A percentile compares a stretch with the other conserved stretches of the same genome.
Evolutionary conservation across 2,888 invertebrate species (phyloP).

Genomic region (Pimpla rufipes): DNA sequence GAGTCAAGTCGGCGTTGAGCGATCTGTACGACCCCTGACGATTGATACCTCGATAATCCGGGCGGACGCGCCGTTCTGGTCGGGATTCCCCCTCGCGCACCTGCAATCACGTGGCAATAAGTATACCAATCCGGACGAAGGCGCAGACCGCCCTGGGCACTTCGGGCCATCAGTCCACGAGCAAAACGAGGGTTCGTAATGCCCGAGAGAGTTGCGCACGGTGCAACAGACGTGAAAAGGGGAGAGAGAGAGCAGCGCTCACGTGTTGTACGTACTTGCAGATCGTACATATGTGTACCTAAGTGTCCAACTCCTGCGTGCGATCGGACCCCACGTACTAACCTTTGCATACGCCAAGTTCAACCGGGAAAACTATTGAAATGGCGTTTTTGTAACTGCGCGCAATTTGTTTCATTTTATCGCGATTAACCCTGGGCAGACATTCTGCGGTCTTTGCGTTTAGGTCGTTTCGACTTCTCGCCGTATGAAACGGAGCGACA

Average conservation of each 20-base stretch:
- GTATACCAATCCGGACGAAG: slow-evolving; percentile 24
- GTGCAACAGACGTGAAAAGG: slow-evolving; percentile 26
- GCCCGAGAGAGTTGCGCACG: slow-evolving; percentile 3
- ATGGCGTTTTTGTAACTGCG: neutral
- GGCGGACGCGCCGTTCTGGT: neutral
- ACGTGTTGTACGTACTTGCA: slow-evolving; percentile 14
- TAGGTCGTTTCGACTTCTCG: neutral
- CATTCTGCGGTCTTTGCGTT: neutral
- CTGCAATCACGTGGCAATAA: slow-evolving; percentile 46
- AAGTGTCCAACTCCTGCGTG: neutral
- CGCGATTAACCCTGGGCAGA: neutral
- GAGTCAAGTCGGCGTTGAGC: slow-evolving; percentile 21
- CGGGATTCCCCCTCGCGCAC: slow-evolving; percentile 24
- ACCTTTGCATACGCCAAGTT: neutral
- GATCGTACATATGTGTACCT: slow-evolving; percentile 11
- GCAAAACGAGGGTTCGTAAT: slow-evolving; percentile 15
- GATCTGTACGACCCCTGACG: slow-evolving; percentile 16
- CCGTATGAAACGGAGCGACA: neutral
- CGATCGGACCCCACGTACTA: neutral
- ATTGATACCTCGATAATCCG: slow-evolving; percentile 30
- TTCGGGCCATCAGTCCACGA: slow-evolving; percentile 2
- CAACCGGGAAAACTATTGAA: neutral
- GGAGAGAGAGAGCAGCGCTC: slow-evolving; percentile 19
- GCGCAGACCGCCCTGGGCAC: slow-evolving; percentile 20
- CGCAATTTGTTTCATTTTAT: neutral